Percentiles rank a stretch among this genome's conserved stretches.
Conservation (phyloP, 37 sponge, comb jelly and placozoan genomes). For the Theonella swinhoei region DNA sequence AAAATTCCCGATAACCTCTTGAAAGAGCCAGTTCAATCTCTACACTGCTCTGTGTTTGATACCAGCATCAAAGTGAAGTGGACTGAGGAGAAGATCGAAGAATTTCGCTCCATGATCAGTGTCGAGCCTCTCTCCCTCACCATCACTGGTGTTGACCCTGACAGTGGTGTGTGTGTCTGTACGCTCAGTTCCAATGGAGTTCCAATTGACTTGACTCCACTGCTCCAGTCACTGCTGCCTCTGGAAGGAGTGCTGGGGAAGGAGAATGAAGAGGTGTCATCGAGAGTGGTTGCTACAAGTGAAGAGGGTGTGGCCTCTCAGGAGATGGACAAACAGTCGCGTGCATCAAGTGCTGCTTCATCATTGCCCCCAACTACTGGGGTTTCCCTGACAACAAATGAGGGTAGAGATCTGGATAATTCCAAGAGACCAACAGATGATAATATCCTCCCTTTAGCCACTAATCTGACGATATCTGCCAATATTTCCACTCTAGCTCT, state of each 20-base stretch:
- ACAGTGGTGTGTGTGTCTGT: conserved; percentile 8
- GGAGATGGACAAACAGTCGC: not conserved
- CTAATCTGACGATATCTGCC: not conserved
- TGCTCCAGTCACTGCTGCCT: not conserved
- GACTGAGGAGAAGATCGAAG: conserved; percentile 12
- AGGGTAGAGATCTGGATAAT: not conserved
- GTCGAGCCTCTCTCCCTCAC: not conserved
- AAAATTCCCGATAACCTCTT: conserved; percentile 50
- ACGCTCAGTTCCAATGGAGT: not conserved
- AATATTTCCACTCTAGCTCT: conserved; percentile 13
- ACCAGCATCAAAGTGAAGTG: not conserved
- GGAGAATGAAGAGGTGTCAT: conserved; percentile 1
- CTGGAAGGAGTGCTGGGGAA: not conserved
- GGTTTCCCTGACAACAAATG: not conserved
- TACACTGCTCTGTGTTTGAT: conserved; percentile 71
- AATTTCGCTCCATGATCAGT: conserved; percentile 25
- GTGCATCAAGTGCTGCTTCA: not conserved
- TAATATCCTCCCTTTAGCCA: not conserved
- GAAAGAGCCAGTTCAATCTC: conserved; percentile 50
- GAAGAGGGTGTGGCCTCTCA: not conserved
- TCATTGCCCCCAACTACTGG: not conserved
- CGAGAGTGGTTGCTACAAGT: not conserved
- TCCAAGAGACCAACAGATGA: not conserved
- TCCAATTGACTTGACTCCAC: conserved; percentile 6
- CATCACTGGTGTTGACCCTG: not conserved